Conservation (phyloP, 92 coral and sea anemone genomes). For the Paramuricea clavata region DNA sequence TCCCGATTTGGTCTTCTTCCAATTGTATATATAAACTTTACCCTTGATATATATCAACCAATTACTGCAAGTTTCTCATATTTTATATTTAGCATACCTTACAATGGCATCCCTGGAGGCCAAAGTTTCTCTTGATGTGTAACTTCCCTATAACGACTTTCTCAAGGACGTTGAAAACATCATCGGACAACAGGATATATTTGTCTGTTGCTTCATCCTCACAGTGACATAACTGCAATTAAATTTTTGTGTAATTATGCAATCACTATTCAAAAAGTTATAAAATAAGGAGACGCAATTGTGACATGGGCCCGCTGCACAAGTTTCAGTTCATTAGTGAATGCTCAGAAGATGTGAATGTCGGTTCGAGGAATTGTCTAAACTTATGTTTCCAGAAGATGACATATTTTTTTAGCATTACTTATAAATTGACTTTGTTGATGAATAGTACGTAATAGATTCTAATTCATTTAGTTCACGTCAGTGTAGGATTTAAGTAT, state of each 20-base stretch:
- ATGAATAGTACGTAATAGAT: no score
- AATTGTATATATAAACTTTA: background rate
- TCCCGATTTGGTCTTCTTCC: background rate
- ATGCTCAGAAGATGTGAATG: no score
- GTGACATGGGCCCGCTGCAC: no score
- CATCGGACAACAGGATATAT: background rate
- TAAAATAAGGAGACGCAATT: background rate
- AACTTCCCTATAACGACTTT: conserved; percentile 38
- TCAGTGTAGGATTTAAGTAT: no score
- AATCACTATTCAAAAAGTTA: background rate
- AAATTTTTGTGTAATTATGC: background rate
- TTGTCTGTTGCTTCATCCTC: conserved; percentile 16
- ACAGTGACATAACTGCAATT: conserved; percentile 12
- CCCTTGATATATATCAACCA: background rate
- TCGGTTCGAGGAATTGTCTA: no score
- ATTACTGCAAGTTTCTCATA: background rate
- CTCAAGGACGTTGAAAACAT: conserved; percentile 23
- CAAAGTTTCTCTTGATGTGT: conserved; percentile 32
- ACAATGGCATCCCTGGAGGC: conserved; percentile 24
- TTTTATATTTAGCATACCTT: conserved; percentile 12
- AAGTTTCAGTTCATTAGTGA: no score
- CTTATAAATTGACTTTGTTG: no score
- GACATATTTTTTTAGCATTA: no score
- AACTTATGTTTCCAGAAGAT: no score
- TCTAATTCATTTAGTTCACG: no score